Percentiles rank a stretch among this genome's conserved stretches.
Conservation (phyloP, 2,888 invertebrate species). For the Acronicta psi region DNA sequence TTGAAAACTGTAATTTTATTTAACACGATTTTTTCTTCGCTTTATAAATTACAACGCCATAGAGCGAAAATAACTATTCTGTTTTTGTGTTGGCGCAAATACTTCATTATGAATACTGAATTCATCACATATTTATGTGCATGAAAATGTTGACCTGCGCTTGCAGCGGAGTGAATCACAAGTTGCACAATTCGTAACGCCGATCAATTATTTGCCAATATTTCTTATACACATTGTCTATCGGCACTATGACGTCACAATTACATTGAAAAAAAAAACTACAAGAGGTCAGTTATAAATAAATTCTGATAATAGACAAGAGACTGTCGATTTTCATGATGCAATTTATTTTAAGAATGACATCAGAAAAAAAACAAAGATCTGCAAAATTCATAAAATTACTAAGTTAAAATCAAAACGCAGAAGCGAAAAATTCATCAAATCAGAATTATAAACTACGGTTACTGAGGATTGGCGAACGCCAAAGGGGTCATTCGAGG, state of each 20-base stretch:
- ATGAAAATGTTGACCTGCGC: slow-evolving; percentile 19
- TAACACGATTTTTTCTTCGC: no score
- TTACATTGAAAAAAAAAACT: background rate
- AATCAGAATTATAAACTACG: background rate
- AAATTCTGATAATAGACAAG: background rate
- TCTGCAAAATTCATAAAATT: background rate
- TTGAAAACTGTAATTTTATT: no score
- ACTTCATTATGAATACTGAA: background rate
- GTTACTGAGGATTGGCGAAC: slow-evolving; percentile 6
- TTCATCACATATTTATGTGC: slow-evolving; percentile 1
- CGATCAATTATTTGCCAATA: slow-evolving; percentile 28
- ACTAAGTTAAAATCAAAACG: background rate
- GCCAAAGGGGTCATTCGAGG: slow-evolving; percentile 19
- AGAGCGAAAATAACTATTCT: background rate
- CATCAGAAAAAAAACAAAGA: no score
- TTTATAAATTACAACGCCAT: no score
- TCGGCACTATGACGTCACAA: slow-evolving; percentile 18
- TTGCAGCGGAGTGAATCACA: slow-evolving; percentile 26
- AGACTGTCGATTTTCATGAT: background rate
- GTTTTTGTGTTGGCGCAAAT: background rate
- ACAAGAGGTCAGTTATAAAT: slow-evolving; percentile 8
- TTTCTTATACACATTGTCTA: slow-evolving; percentile 20
- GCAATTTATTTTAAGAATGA: no score
- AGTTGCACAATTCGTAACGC: slow-evolving; percentile 16
- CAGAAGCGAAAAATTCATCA: background rate